Evolutionary conservation across 2,888 invertebrate genomes (phyloP).

Genomic region (Tubiluchus corallicola): DNA sequence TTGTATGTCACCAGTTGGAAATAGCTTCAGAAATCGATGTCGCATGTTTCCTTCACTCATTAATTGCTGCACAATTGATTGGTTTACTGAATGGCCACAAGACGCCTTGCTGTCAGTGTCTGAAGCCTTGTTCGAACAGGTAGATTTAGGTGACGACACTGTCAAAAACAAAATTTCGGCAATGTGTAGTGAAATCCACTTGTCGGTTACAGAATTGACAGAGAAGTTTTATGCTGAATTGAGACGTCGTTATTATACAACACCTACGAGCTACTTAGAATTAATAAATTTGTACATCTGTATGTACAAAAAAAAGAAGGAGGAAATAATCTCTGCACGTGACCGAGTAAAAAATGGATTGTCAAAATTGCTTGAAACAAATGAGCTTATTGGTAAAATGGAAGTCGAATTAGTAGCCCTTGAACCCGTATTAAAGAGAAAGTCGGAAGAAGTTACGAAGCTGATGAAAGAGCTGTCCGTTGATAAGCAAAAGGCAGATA

Average conservation of each 20-base stretch:
- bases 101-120: conserved; percentile 29
- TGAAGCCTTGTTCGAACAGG: conserved; percentile 27
- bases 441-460: conserved; percentile 51
- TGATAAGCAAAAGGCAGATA: conserved; percentile 61
- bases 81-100: conserved; percentile 32
- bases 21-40: conserved; percentile 26
- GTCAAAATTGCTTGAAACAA: conserved; percentile 60
- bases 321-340: conserved; percentile 24
- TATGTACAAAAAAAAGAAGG: conserved; percentile 48
- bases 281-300: conserved; percentile 46
- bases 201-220: conserved; percentile 24
- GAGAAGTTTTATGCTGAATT: conserved; percentile 37
- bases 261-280: conserved; percentile 29
- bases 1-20: conserved; percentile 29
- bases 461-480: conserved; percentile 53
- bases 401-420: conserved; percentile 58
- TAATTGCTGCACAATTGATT: conserved; percentile 30
- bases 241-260: conserved; percentile 26
- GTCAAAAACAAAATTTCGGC: conserved; percentile 23
- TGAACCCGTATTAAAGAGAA: conserved; percentile 57
- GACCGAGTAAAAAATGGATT: conserved; percentile 29
- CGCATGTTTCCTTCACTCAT: conserved; percentile 30
- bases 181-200: conserved; percentile 29
- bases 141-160: conserved; percentile 26
- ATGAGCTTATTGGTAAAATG: conserved; percentile 61